These are phyloP conservation scores for Peromyscus aztecus DNA, from an alignment of 2,797 vertebrate species.

Conservation along the genomic window DNA sequence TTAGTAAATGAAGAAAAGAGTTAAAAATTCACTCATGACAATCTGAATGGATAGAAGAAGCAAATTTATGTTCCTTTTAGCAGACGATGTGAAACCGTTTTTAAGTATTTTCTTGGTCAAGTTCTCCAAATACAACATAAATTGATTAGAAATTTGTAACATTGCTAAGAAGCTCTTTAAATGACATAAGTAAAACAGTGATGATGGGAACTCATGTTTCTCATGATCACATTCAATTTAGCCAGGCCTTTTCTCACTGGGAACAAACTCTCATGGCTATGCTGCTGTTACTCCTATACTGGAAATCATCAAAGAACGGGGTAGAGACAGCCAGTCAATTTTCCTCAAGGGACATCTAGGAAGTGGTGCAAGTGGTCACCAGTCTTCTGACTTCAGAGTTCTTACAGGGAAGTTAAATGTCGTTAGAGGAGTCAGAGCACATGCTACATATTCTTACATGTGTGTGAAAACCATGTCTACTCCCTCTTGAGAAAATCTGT, in stretches of 20 bases:
- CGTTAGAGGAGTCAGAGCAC: background rate
- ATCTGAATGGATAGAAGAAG: background rate
- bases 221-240: background rate
- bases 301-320: background rate
- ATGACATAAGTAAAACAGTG: background rate
- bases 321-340: background rate
- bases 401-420: background rate
- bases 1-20: background rate
- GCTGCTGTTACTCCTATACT: background rate
- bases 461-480: background rate
- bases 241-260: background rate
- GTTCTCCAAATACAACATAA: background rate
- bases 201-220: background rate
- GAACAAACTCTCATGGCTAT: rapidly evolving
- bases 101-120: background rate
- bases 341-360: background rate
- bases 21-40: background rate
- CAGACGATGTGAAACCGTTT: background rate
- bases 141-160: background rate
- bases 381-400: background rate
- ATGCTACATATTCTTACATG: background rate
- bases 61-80: background rate
- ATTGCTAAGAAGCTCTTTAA: background rate
- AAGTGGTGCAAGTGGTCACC: background rate
- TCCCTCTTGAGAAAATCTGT: background rate